Conservation (phyloP, 2,797 vertebrate genomes). For the Xenopus petersii region DNA sequence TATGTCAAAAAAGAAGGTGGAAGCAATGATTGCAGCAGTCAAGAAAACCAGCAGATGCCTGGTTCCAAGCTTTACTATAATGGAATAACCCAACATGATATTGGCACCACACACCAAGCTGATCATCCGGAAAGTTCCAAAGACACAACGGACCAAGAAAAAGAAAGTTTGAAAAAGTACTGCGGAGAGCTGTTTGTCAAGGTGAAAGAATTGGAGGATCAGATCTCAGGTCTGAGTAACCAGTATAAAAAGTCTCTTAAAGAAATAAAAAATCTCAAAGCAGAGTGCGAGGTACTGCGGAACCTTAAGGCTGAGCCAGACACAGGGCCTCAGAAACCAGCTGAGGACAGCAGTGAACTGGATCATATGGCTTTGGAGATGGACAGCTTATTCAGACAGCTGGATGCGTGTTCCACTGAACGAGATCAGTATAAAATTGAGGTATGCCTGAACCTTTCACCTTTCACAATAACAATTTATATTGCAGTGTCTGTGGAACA, state of each 20-base stretch:
- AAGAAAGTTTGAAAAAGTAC: slow-evolving; percentile 69
- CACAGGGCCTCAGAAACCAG: slow-evolving; percentile 34
- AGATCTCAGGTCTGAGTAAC: slow-evolving; percentile 61
- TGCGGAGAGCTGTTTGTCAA: slow-evolving; percentile 61
- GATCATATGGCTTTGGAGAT: slow-evolving; percentile 77
- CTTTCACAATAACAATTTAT: no score
- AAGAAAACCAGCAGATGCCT: not conserved
- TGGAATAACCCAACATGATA: slow-evolving; percentile 18
- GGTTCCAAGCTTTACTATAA: slow-evolving; percentile 32
- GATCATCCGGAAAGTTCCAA: slow-evolving; percentile 53
- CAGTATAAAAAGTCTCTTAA: slow-evolving; percentile 71
- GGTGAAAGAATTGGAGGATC: slow-evolving; percentile 58
- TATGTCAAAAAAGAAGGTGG: slow-evolving; percentile 59
- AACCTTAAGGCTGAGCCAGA: slow-evolving; percentile 56
- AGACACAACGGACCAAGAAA: slow-evolving; percentile 61
- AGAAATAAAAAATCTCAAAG: slow-evolving; percentile 69
- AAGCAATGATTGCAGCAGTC: not conserved
- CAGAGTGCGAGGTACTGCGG: slow-evolving; percentile 67
- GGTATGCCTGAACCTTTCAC: slow-evolving; percentile 59
- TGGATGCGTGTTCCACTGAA: slow-evolving; percentile 74
- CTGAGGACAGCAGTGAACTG: slow-evolving; percentile 57
- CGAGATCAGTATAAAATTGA: slow-evolving; percentile 68
- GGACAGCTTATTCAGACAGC: slow-evolving; percentile 71
- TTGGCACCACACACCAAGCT: no score
- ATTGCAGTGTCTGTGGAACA: no score